Conservation (phyloP, 2,797 vertebrate species). For the Masticophis lateralis region DNA sequence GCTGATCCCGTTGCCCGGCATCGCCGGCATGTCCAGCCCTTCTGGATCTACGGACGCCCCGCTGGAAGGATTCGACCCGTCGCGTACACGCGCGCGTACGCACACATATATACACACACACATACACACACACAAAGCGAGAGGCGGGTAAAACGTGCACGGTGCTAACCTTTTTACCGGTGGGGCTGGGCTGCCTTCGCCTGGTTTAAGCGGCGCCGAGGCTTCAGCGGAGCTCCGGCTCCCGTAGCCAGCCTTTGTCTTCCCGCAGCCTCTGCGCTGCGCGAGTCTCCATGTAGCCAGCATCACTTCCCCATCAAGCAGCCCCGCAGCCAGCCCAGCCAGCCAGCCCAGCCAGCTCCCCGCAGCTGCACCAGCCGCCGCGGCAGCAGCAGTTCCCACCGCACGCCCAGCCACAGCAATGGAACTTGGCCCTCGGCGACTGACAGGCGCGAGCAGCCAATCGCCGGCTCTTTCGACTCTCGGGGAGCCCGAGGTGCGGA, state of each 20-base stretch:
- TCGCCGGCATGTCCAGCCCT: not conserved
- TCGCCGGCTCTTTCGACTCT: slow-evolving; percentile 34
- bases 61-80: not conserved
- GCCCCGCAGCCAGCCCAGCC: slow-evolving; percentile 6
- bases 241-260: slow-evolving; percentile 29
- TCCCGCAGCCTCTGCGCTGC: slow-evolving; percentile 45
- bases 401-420: slow-evolving; percentile 52
- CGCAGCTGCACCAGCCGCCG: slow-evolving; percentile 55
- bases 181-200: slow-evolving; percentile 33
- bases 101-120: not conserved
- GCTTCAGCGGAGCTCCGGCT: slow-evolving; percentile 51
- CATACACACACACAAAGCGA: not conserved
- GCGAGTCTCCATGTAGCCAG: slow-evolving; percentile 44
- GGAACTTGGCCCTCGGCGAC: slow-evolving; percentile 60
- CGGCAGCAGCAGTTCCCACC: slow-evolving; percentile 52
- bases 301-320: slow-evolving; percentile 64
- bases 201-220: slow-evolving; percentile 32
- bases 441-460: slow-evolving; percentile 65
- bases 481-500: not conserved
- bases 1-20: not conserved
- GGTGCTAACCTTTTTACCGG: slow-evolving; percentile 64
- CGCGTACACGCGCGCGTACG: not conserved
- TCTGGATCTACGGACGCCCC: not conserved
- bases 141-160: not conserved
- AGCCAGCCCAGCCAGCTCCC: not conserved